Percentiles rank a stretch among this genome's conserved stretches.
Evolutionary conservation across 2,888 invertebrate genomes (phyloP).

Genomic region (Hirtodrosophila confusa): DNA sequence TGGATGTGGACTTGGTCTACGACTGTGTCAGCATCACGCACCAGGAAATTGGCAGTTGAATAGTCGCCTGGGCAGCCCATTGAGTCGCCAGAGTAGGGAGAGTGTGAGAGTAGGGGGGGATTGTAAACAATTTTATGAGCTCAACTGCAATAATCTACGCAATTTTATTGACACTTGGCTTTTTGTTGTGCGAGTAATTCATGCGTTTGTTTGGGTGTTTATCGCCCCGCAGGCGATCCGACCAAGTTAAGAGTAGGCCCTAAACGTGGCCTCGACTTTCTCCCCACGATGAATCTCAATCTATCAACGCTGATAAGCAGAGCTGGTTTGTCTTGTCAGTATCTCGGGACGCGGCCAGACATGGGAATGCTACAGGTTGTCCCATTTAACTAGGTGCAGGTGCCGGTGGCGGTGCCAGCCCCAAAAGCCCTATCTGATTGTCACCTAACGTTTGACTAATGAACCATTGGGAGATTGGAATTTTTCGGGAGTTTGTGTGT

Average conservation of each 20-base stretch:
- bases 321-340: constrained; percentile 35
- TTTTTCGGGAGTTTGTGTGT: constrained; percentile 17
- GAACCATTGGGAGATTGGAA: constrained; percentile 50
- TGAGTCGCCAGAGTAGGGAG: constrained; percentile 22
- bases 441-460: constrained; percentile 77
- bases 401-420: constrained; percentile 14
- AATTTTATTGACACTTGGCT: constrained; percentile 78
- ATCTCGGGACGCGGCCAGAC: constrained; percentile 36
- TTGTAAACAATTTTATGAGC: constrained; percentile 80
- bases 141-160: constrained; percentile 76
- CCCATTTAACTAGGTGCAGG: constrained; percentile 39
- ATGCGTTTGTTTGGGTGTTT: constrained; percentile 49
- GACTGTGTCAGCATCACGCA: constrained; percentile 54
- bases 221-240: constrained; percentile 54
- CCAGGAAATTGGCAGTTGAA: constrained; percentile 70
- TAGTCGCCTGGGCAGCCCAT: constrained; percentile 44
- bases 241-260: constrained; percentile 34
- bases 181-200: constrained; percentile 56
- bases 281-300: constrained; percentile 38
- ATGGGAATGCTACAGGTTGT: constrained; percentile 71
- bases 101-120: constrained; percentile 12
- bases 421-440: constrained; percentile 67
- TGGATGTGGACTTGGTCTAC: constrained; percentile 21
- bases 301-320: constrained; percentile 57
- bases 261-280: constrained; percentile 46